phyloP scores from a whole-genome alignment of 1,140 invertebrate genomes.

The Pectinophora gossypiella region DNA sequence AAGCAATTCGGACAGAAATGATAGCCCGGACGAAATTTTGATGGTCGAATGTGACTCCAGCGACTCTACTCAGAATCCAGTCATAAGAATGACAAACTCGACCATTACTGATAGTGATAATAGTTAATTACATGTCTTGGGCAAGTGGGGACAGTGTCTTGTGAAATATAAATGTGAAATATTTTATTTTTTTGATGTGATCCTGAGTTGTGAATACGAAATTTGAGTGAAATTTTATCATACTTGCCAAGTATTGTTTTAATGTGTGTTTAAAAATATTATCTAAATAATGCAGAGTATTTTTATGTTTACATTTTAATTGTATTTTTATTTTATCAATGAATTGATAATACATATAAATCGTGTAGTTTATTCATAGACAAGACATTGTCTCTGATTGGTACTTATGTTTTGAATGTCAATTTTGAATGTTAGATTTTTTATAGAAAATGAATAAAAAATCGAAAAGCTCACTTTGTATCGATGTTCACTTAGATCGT shows the following conservation, averaged over 20 bases:
- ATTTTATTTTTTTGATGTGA: too few relatives aligned
- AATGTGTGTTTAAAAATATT: background rate
- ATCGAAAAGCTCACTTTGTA: slow-evolving; percentile 14
- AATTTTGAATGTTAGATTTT: slow-evolving; percentile 29
- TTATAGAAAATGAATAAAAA: slow-evolving; percentile 24
- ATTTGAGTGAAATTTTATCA: background rate
- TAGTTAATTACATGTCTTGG: slow-evolving; percentile 33
- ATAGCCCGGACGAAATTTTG: slow-evolving; percentile 64
- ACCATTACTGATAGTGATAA: slow-evolving; percentile 62
- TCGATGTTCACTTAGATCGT: background rate
- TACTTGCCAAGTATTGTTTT: background rate
- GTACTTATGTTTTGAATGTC: slow-evolving; percentile 3
- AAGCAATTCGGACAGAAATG: slow-evolving; percentile 65
- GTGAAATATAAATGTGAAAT: too few relatives aligned
- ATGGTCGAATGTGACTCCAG: slow-evolving; percentile 68
- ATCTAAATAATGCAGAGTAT: background rate
- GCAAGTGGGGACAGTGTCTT: background rate
- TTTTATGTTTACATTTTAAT: background rate
- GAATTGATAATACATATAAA: background rate
- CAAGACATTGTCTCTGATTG: background rate
- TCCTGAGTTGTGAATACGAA: too few relatives aligned
- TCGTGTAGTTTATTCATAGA: background rate
- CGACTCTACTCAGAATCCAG: slow-evolving; percentile 58
- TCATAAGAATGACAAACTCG: slow-evolving; percentile 65
- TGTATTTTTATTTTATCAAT: background rate